Percentiles rank a stretch among this genome's conserved stretches.
phyloP scores from a whole-genome alignment of 2,113 vertebrate genomes.

The Gila orcuttii region DNA sequence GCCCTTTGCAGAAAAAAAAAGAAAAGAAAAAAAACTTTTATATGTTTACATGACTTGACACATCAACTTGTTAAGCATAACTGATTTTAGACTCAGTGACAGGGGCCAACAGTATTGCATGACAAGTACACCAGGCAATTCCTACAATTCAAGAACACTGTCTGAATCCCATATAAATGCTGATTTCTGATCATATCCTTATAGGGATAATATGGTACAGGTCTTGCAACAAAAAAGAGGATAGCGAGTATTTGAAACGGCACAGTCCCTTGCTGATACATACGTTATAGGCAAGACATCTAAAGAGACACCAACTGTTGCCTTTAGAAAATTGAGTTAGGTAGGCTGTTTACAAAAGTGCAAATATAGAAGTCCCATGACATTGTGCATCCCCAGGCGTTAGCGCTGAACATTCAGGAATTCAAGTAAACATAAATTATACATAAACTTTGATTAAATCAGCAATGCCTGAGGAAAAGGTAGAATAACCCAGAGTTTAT shows the following conservation, averaged over 20 bases:
- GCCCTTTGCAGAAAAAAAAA: neutral
- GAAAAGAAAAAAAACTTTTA: neutral
- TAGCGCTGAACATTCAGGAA: neutral
- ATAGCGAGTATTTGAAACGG: neutral
- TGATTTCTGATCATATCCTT: neutral
- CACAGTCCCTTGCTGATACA: neutral
- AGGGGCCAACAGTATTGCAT: neutral
- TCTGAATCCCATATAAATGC: neutral
- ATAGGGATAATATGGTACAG: neutral
- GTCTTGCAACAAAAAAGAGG: neutral
- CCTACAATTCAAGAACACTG: neutral
- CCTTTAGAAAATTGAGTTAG: neutral
- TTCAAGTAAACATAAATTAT: constrained; percentile 26
- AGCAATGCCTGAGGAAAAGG: constrained; percentile 6
- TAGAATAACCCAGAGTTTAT: constrained; percentile 24
- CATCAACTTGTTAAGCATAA: neutral
- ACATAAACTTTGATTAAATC: constrained; percentile 15
- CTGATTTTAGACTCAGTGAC: neutral
- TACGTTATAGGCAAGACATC: neutral
- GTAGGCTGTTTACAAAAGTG: constrained; percentile 14
- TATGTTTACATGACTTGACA: neutral
- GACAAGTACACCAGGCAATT: neutral
- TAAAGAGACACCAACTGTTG: neutral
- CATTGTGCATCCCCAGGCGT: neutral
- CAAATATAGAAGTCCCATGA: constrained; percentile 5